Percentiles rank a stretch among this genome's conserved stretches.
These are phyloP conservation scores for Chamaetylas fuelleborni DNA, from an alignment of 2,113 vertebrate species.

Conservation along the genomic window DNA sequence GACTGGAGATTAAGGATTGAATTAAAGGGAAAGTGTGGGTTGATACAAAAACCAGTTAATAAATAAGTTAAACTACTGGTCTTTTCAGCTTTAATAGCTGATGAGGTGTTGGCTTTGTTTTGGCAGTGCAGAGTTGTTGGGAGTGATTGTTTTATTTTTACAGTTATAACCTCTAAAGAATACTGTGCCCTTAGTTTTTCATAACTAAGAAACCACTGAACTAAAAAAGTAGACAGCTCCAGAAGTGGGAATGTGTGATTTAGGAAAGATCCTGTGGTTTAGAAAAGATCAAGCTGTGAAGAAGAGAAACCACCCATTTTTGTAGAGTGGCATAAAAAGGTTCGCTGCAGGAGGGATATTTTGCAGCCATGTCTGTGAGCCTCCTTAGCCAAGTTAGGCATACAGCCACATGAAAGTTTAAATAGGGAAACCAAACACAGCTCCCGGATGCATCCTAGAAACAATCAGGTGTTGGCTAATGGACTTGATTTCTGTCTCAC, in stretches of 20 bases:
- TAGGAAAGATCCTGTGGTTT: background rate
- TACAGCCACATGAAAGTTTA: background rate
- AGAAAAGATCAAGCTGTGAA: background rate
- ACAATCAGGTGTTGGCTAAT: background rate
- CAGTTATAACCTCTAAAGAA: background rate
- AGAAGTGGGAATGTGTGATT: background rate
- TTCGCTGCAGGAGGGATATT: background rate
- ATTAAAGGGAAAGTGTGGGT: background rate
- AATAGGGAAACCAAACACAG: background rate
- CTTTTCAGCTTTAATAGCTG: background rate
- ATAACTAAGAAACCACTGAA: background rate
- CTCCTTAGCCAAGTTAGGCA: background rate
- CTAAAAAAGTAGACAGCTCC: background rate
- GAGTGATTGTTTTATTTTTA: background rate
- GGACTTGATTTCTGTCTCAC: background rate
- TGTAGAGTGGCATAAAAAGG: background rate
- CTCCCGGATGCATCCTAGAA: background rate
- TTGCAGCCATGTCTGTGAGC: background rate
- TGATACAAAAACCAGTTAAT: background rate
- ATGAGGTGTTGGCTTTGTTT: constrained; percentile 4
- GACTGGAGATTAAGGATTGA: background rate
- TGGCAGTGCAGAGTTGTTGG: background rate
- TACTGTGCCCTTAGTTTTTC: background rate
- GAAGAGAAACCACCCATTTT: background rate
- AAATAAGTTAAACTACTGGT: background rate